phyloP scores from a whole-genome alignment of 92 coral and sea anemone genomes.

The Actinernus sp. region DNA sequence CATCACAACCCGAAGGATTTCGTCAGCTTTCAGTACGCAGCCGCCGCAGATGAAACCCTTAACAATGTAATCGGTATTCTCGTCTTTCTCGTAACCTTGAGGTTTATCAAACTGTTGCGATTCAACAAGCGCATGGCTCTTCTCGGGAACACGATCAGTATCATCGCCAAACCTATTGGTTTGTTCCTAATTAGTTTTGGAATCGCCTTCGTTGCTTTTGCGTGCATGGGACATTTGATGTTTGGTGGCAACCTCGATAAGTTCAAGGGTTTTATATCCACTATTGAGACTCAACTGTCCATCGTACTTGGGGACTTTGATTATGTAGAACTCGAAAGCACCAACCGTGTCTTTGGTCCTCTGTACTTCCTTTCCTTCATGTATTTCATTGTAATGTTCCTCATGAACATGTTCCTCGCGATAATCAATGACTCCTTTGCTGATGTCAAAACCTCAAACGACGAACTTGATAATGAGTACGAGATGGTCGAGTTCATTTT shows the following conservation, averaged over 20 bases:
- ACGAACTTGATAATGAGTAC: conserved; percentile 69
- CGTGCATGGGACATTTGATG: conserved; percentile 58
- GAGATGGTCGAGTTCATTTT: conserved; percentile 90
- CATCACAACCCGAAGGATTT: conserved; percentile 92
- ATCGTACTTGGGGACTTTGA: conserved; percentile 92
- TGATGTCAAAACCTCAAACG: conserved; percentile 69
- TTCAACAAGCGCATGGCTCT: conserved; percentile 88
- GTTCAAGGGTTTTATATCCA: conserved; percentile 51
- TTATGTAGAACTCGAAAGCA: conserved; percentile 46
- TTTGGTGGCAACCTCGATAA: conserved; percentile 62
- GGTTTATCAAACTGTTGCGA: conserved; percentile 79
- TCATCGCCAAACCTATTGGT: conserved; percentile 78
- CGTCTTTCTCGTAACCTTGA: conserved; percentile 79
- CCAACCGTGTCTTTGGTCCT: conserved; percentile 77
- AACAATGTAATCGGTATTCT: conserved; percentile 74
- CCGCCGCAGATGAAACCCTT: conserved; percentile 78
- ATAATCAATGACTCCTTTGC: conserved; percentile 92
- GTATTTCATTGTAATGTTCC: conserved; percentile 82
- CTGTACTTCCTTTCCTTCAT: conserved; percentile 84
- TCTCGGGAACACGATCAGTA: conserved; percentile 77
- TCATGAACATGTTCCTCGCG: conserved; percentile 96
- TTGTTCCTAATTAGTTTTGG: conserved; percentile 74
- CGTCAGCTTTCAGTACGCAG: conserved; percentile 94
- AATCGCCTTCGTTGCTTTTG: conserved; percentile 71
- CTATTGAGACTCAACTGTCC: conserved; percentile 75